Evolutionary conservation across 2,888 invertebrate genomes (phyloP), one percentile per base, ranked within the genome.

Genomic region (Acleris holmiana): DNA sequence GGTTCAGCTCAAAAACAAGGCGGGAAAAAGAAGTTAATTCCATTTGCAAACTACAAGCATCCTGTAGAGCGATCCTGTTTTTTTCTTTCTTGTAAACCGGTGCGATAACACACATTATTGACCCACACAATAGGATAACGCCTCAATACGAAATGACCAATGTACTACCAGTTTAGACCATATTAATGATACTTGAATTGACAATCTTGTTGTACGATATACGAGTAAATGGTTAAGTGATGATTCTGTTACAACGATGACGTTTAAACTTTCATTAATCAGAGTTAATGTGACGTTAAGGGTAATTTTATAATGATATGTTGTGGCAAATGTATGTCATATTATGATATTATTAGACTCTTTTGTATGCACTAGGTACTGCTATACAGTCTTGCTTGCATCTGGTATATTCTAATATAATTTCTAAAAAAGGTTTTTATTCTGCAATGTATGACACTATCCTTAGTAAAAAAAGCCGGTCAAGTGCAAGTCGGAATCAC

Each of bases 71-170:
- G 46, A 54, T 41, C 54, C 48, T 25, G 19, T 58, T 58, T 44
- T 64, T 58, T 64, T 64, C 58, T 47, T 8, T 51, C 35, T 6
- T 57, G 41, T 41, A 61, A 48, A 58, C 64, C 64, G 64, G 64
- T 64, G 64, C 63, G 53, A 58, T 44, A 63, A 57, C 55, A 64
- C 64, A 53, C 64, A 48, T 54, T 59, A 64, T 64, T 64, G 64
- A 64, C 58, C 64, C 15, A 7, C 8, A 64, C 64, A 64, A 64
- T 54, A 21, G 53, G 19, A 59, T 48, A 64, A 64, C 53, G 41
- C 41, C 48, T 58, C 58, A 64, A 64, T 53, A 19, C 13, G 51
- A 54, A 50, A 63, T 59, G 64, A 48, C 64, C 64, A 54, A 55
- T n/a, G 17, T 44, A 47, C 25, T 53, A 48, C 58, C 10, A 44